Evolutionary conservation across 2,113 vertebrate genomes (phyloP).

Genomic region (Oriolus oriolus): DNA sequence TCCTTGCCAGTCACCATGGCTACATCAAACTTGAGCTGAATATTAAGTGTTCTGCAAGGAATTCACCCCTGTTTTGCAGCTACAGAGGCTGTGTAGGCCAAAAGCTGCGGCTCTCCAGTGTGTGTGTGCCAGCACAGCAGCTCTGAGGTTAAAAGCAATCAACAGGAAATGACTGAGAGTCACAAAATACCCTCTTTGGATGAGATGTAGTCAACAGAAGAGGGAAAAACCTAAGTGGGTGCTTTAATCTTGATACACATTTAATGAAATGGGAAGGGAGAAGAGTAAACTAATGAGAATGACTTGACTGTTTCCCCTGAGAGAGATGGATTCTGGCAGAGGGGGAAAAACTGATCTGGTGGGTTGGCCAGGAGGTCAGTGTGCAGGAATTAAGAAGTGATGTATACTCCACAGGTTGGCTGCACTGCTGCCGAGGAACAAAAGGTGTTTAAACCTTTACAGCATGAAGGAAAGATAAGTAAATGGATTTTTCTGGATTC

Average conservation of each 20-base stretch:
- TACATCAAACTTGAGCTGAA: slow-evolving; percentile 38
- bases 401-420: neutral
- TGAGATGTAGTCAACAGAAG: neutral
- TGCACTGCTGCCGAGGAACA: neutral
- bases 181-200: neutral
- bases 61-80: neutral
- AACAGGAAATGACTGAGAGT: neutral
- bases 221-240: neutral
- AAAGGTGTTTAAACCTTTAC: neutral
- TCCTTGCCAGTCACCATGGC: slow-evolving; percentile 35
- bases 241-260: slow-evolving; percentile 30
- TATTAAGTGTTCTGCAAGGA: slow-evolving; percentile 28
- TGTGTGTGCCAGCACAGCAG: neutral
- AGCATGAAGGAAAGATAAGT: neutral
- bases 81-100: neutral
- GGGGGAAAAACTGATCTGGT: neutral
- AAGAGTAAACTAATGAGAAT: neutral
- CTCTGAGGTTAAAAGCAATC: slow-evolving; percentile 10
- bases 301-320: neutral
- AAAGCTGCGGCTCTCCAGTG: neutral
- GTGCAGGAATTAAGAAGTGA: neutral
- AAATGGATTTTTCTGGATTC: neutral
- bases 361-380: neutral
- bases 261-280: slow-evolving; percentile 13
- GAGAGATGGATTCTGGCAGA: neutral